Evolutionary conservation across 2,888 invertebrate genomes (phyloP).

Genomic region (Cryptops parisi): DNA sequence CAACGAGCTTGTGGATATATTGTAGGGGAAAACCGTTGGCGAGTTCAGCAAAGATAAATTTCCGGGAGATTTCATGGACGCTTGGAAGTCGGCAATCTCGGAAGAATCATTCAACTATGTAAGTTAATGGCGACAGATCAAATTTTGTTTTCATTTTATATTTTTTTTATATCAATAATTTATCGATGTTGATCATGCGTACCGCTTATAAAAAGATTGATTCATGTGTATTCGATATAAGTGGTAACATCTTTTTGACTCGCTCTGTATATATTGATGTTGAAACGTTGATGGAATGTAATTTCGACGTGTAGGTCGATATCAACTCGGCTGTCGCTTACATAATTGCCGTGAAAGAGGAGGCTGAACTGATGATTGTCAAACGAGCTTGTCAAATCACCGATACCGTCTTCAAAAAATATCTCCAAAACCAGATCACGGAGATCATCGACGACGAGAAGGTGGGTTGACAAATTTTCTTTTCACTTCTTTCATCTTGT

Average conservation of each 20-base stretch:
- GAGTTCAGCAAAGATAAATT: slow-evolving; percentile 87
- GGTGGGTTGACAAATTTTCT: no score
- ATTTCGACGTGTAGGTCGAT: no score
- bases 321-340: slow-evolving; percentile 69
- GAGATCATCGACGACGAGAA: slow-evolving; percentile 96
- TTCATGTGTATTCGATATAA: no score
- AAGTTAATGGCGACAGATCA: slow-evolving; percentile 18
- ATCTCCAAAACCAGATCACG: slow-evolving; percentile 93
- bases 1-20: no score
- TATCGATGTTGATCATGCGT: slow-evolving; percentile 1
- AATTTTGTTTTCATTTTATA: background rate
- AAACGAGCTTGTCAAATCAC: slow-evolving; percentile 87
- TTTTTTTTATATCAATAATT: slow-evolving; percentile 1
- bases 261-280: background rate
- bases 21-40: slow-evolving; percentile 64
- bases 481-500: no score
- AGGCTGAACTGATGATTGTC: slow-evolving; percentile 70
- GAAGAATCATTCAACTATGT: slow-evolving; percentile 63
- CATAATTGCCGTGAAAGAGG: slow-evolving; percentile 89
- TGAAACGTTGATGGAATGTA: background rate
- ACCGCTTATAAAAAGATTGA: no score
- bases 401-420: slow-evolving; percentile 90
- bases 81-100: slow-evolving; percentile 68
- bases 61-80: slow-evolving; percentile 81
- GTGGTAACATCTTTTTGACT: no score